Evolutionary conservation across 2,797 vertebrate genomes (phyloP).

Genomic region (Dermochelys coriacea): DNA sequence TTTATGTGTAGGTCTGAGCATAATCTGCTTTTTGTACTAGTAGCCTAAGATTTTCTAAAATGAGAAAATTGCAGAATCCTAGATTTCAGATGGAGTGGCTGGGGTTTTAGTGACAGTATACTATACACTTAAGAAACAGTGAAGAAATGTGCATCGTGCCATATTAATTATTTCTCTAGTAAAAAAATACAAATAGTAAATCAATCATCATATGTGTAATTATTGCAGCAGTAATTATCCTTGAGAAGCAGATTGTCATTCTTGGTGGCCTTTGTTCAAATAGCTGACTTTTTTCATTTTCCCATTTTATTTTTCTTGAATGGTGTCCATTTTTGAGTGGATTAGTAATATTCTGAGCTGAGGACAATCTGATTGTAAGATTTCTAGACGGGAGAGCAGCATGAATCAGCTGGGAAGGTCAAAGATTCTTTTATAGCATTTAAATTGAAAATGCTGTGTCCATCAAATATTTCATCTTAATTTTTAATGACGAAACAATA

Average conservation of each 20-base stretch:
- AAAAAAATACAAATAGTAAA: slow-evolving; percentile 65
- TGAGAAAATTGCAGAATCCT: slow-evolving; percentile 34
- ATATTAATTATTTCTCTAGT: slow-evolving; percentile 68
- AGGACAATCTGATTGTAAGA: slow-evolving; percentile 32
- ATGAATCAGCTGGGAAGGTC: slow-evolving; percentile 31
- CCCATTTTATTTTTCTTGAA: slow-evolving; percentile 53
- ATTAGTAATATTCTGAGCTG: slow-evolving; percentile 48
- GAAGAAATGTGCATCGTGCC: slow-evolving; percentile 59
- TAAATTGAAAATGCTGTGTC: slow-evolving; percentile 43
- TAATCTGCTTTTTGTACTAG: slow-evolving; percentile 29
- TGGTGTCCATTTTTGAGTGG: slow-evolving; percentile 51
- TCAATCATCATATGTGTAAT: slow-evolving; percentile 66
- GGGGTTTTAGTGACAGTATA: slow-evolving; percentile 61
- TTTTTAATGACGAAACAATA: slow-evolving; percentile 50
- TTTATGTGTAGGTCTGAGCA: slow-evolving; percentile 64
- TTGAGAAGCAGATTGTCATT: slow-evolving; percentile 64
- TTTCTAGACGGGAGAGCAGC: slow-evolving; percentile 61
- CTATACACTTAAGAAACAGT: slow-evolving; percentile 66
- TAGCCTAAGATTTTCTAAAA: slow-evolving; percentile 52
- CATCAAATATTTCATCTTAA: slow-evolving; percentile 55
- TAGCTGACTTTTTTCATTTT: slow-evolving; percentile 42
- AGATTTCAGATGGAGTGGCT: slow-evolving; percentile 56
- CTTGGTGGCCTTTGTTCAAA: slow-evolving; percentile 66
- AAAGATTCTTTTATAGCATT: slow-evolving; percentile 38
- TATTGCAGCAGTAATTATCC: slow-evolving; percentile 66